Base-by-base conservation (phyloP, 2,888 invertebrate species). In the Tipula lateralis region DNA sequence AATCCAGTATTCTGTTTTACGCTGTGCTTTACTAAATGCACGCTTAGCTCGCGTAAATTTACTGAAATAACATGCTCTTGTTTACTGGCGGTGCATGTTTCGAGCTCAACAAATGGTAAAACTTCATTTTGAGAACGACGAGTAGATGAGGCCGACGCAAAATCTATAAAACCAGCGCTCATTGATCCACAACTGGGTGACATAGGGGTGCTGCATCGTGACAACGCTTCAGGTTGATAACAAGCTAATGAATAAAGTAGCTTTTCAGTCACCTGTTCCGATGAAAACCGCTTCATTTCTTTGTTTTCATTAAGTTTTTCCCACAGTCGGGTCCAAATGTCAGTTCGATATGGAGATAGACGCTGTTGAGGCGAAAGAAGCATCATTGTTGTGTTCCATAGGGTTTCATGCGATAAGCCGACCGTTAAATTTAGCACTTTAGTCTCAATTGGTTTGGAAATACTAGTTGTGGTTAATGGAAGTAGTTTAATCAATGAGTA, bases 1-100 rank as follows among this genome's bases (percentile, higher is more conserved):
- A 90, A 90, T n/a, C 89, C 90, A 85, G 88, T 91, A 39, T 89
- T 89, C 39, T 91, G 91, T 86, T 91, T 91, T 0, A 88, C 88
- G 0, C 90, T 93, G 87, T 93, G 92, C 87, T 94, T 95, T 87
- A 96, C 91, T 86, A 96, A 91, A 90, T 96, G 96, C 90, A 96
- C 95, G 89, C 95, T 96, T 86, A 96, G 91, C 88, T 96, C 96
- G n/a, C 96, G 93, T 84, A 96, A 91, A 90, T 96, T 96, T 88
- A 96, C 96, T 7, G 96, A 96, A 80, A 96, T 95, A 66, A 96
- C 94, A 88, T 96, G 96, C 87, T 96, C 96, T 89, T 96, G 96
- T 87, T 95, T 95, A 87, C 96, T 96, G 13, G 96, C 96, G 2
- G 96, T 96, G 88, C 96, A 96, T 66, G 94, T 94, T 89, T 96